phyloP scores from a whole-genome alignment of 2,113 vertebrate species.

The Fulmarus glacialis region DNA sequence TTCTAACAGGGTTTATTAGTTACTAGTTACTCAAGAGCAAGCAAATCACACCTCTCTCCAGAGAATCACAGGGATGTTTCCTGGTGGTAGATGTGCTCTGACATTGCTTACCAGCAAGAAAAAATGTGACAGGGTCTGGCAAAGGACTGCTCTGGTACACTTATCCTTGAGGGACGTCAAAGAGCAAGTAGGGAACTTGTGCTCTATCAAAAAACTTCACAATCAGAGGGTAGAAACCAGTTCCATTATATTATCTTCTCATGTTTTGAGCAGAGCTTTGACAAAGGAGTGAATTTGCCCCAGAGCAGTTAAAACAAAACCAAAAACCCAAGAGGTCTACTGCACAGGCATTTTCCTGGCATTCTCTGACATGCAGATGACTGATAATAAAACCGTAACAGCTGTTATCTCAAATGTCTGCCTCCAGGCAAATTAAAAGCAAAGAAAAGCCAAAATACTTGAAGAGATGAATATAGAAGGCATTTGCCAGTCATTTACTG shows the following conservation, averaged over 20 bases:
- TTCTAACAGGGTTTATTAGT: not conserved
- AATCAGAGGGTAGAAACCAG: not conserved
- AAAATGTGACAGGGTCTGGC: not conserved
- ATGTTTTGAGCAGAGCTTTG: not conserved
- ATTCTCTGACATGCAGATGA: not conserved
- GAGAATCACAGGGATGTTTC: not conserved
- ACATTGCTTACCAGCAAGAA: not conserved
- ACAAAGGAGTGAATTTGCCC: not conserved
- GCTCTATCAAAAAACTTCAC: not conserved
- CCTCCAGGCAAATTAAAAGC: conserved; percentile 51
- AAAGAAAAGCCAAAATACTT: conserved; percentile 68
- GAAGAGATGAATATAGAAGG: conserved; percentile 75
- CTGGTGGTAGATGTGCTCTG: not conserved
- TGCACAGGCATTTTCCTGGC: conserved; percentile 41
- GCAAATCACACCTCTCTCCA: not conserved
- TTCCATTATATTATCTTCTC: not conserved
- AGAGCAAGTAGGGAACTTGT: not conserved
- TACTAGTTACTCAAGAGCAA: not conserved
- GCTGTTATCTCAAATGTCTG: conserved; percentile 58
- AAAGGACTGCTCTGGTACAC: not conserved
- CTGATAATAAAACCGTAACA: conserved; percentile 55
- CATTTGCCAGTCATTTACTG: conserved; percentile 79
- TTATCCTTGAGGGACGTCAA: rapidly evolving
- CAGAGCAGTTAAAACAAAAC: conserved; percentile 19
- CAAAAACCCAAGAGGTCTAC: conserved; percentile 4